Conservation (phyloP, 2,797 vertebrate species). For the Typhlichthys subterraneus region DNA sequence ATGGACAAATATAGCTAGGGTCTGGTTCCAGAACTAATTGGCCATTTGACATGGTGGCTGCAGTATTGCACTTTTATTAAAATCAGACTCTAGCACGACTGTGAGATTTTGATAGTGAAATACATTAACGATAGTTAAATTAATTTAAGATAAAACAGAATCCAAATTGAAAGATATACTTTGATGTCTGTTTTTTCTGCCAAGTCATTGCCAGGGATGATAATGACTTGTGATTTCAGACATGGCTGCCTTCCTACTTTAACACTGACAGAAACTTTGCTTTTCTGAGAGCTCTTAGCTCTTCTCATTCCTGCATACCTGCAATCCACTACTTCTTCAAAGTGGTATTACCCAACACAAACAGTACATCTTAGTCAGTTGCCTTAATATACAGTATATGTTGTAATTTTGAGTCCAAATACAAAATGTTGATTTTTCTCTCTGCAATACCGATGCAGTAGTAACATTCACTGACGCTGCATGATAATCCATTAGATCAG, state of each 20-base stretch:
- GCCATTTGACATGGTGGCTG: too few species aligned
- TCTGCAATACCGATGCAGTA: neutral
- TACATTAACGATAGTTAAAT: too few species aligned
- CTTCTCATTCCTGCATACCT: constrained; percentile 25
- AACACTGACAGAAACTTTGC: fast-evolving
- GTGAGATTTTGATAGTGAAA: too few species aligned
- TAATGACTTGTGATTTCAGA: too few species aligned
- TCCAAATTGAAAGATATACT: neutral
- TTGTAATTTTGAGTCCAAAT: too few species aligned
- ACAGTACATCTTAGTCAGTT: neutral
- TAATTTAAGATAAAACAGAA: neutral
- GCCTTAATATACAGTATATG: neutral
- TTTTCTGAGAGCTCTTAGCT: constrained; percentile 18
- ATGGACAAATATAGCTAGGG: too few species aligned
- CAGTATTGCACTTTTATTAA: too few species aligned
- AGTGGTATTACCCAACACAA: neutral
- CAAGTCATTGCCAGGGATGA: constrained; percentile 15
- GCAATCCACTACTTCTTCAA: neutral
- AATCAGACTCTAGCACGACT: too few species aligned
- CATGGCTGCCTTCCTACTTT: neutral
- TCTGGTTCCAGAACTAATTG: too few species aligned
- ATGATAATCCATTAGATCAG: constrained; percentile 2
- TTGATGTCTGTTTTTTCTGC: constrained; percentile 1
- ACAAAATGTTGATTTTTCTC: neutral
- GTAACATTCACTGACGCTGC: neutral